A percentile compares a stretch with the other conserved stretches of the same genome.
Evolutionary conservation across 1,140 invertebrate genomes (phyloP).

Genomic region (Macrocentrus cingulum): DNA sequence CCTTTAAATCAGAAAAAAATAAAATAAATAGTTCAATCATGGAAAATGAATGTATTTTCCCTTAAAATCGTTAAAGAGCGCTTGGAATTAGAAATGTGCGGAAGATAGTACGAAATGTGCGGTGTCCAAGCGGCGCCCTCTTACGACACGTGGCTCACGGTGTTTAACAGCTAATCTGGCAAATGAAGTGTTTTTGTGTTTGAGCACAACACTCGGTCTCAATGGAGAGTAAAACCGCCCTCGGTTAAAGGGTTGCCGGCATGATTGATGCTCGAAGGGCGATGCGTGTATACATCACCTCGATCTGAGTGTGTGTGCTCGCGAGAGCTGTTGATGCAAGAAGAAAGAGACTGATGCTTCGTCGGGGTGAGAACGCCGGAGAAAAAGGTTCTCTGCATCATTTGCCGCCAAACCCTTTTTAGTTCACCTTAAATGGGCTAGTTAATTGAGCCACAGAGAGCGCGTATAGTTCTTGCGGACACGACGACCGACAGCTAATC

Average conservation of each 20-base stretch:
- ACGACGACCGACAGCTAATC: conserved; percentile 56
- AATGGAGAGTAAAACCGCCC: conserved; percentile 57
- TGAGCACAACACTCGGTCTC: conserved; percentile 59
- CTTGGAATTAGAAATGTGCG: too few species aligned
- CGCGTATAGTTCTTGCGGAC: too few species aligned
- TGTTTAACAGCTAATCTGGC: conserved; percentile 60
- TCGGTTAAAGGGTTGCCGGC: conserved; percentile 56
- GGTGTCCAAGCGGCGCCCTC: too few species aligned
- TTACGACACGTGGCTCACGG: conserved; percentile 22
- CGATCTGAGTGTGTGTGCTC: too few species aligned
- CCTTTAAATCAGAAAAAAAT: too few species aligned
- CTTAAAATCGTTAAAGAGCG: too few species aligned
- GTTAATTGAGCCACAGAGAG: conserved; percentile 59
- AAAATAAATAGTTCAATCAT: too few species aligned
- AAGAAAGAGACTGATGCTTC: conserved; percentile 1
- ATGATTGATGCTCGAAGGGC: conserved; percentile 58
- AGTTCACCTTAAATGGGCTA: conserved; percentile 51
- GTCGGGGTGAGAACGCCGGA: too few species aligned
- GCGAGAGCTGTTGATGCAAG: conserved; percentile 12
- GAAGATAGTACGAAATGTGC: too few species aligned
- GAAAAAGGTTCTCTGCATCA: neutral
- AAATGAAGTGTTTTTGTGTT: conserved; percentile 62
- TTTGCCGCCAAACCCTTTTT: conserved; percentile 46
- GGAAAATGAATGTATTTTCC: too few species aligned
- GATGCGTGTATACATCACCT: neutral